Evolutionary conservation across 2,797 vertebrate genomes (phyloP).

Genomic region (Cichlasoma orientale): DNA sequence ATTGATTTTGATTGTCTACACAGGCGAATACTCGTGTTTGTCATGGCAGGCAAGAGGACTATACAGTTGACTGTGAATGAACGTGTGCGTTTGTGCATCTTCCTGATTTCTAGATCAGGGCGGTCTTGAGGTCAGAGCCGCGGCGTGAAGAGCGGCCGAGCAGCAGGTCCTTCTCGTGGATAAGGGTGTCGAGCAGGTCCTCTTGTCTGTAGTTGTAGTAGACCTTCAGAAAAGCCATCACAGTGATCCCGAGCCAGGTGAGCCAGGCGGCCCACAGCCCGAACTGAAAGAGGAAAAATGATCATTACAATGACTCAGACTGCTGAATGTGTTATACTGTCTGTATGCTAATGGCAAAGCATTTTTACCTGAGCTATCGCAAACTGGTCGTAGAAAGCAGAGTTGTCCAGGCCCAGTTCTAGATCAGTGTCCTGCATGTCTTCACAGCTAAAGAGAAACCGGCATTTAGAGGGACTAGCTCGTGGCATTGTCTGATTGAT

Average conservation of each 20-base stretch:
- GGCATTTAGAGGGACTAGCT: neutral
- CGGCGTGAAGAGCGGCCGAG: slow-evolving; percentile 85
- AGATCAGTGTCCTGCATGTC: slow-evolving; percentile 91
- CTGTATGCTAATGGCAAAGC: neutral
- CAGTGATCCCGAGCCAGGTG: slow-evolving; percentile 92
- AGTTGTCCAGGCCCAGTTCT: slow-evolving; percentile 92
- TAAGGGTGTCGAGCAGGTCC: slow-evolving; percentile 93
- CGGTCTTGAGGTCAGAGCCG: slow-evolving; percentile 86
- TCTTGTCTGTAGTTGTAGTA: slow-evolving; percentile 96
- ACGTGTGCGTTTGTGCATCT: slow-evolving; percentile 19
- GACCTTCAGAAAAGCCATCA: slow-evolving; percentile 94
- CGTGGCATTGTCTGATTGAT: neutral
- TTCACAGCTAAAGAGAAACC: slow-evolving; percentile 85
- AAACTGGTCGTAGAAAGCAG: slow-evolving; percentile 96
- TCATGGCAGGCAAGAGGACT: slow-evolving; percentile 52
- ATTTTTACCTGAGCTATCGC: slow-evolving; percentile 90
- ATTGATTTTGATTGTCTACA: slow-evolving; percentile 70
- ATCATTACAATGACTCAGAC: neutral
- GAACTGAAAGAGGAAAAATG: slow-evolving; percentile 78
- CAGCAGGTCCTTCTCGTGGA: slow-evolving; percentile 95
- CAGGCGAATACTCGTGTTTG: slow-evolving; percentile 62
- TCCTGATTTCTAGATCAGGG: slow-evolving; percentile 83
- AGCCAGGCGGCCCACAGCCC: slow-evolving; percentile 97
- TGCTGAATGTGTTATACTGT: neutral
- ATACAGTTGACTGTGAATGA: slow-evolving; percentile 14